Evolutionary conservation across 2,888 invertebrate species (phyloP).

Genomic region (Cantharis flavilabris): DNA sequence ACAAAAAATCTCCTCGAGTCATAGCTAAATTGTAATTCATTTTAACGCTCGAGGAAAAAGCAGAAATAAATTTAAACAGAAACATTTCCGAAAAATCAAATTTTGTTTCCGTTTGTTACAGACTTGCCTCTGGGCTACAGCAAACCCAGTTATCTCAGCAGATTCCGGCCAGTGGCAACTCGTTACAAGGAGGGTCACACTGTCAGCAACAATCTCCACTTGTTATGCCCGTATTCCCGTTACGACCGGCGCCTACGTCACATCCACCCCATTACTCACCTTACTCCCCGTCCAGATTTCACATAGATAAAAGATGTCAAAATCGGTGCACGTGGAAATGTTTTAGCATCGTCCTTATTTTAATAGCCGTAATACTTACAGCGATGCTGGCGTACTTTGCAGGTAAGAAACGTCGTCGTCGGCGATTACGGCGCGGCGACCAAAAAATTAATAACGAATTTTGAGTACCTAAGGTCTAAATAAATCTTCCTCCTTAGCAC

Average conservation of each 20-base stretch:
- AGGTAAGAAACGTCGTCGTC: slow-evolving; percentile 64
- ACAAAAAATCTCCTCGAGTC: slow-evolving; percentile 13
- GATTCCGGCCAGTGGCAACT: slow-evolving; percentile 65
- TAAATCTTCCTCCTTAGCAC: slow-evolving; percentile 27
- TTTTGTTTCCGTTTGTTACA: slow-evolving; percentile 48
- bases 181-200: slow-evolving; percentile 63
- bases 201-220: slow-evolving; percentile 77
- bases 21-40: slow-evolving; percentile 24
- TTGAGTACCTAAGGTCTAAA: not conserved
- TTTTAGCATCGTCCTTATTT: slow-evolving; percentile 89
- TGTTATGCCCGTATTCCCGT: slow-evolving; percentile 88
- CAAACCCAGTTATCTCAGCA: slow-evolving; percentile 63
- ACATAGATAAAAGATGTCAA: slow-evolving; percentile 92
- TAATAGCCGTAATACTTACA: slow-evolving; percentile 86
- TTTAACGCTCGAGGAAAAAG: slow-evolving; percentile 24
- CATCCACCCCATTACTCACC: slow-evolving; percentile 83
- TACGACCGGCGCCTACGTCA: slow-evolving; percentile 65
- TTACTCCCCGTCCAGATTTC: slow-evolving; percentile 90
- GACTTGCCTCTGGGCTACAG: slow-evolving; percentile 58
- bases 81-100: slow-evolving; percentile 29
- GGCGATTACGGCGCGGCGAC: not conserved
- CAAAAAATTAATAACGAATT: slow-evolving; percentile 10
- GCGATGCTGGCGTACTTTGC: slow-evolving; percentile 95
- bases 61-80: slow-evolving; percentile 28
- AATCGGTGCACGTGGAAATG: slow-evolving; percentile 97